Conservation (phyloP, 2,797 vertebrate species). For the Pempheris klunzingeri region DNA sequence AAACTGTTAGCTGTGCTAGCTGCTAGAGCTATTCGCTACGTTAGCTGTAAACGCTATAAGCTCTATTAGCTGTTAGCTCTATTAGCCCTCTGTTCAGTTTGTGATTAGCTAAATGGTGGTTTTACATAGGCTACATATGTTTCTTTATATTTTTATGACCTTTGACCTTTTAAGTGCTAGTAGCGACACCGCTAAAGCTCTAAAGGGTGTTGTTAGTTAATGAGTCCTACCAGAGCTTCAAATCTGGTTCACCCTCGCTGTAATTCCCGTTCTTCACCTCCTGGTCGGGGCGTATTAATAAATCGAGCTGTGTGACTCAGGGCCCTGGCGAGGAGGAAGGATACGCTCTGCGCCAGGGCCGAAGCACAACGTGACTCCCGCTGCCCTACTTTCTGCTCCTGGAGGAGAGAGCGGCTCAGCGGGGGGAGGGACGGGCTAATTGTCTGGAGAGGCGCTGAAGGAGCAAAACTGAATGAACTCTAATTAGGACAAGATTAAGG, state of each 20-base stretch:
- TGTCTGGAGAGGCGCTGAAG: slow-evolving; percentile 58
- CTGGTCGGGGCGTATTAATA: slow-evolving; percentile 36
- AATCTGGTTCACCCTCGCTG: background rate
- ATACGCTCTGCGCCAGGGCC: slow-evolving; percentile 22
- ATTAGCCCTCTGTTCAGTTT: too few relatives aligned
- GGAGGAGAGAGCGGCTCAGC: slow-evolving; percentile 21
- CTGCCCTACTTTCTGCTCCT: slow-evolving; percentile 51
- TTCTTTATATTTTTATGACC: background rate
- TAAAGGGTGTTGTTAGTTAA: background rate
- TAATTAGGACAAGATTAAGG: slow-evolving; percentile 75
- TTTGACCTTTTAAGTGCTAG: background rate
- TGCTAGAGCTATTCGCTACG: too few relatives aligned
- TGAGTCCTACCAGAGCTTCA: background rate
- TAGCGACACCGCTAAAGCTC: background rate
- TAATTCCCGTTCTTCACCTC: background rate
- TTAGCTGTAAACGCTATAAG: too few relatives aligned
- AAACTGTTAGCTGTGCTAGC: too few relatives aligned
- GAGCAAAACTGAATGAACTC: slow-evolving; percentile 64
- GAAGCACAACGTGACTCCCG: slow-evolving; percentile 43
- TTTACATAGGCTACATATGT: too few relatives aligned
- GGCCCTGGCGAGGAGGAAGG: slow-evolving; percentile 46
- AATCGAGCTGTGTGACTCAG: slow-evolving; percentile 21
- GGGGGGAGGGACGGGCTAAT: slow-evolving; percentile 51
- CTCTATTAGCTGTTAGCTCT: too few relatives aligned
- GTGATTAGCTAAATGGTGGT: too few relatives aligned